Percentiles rank a stretch among this genome's conserved stretches.
Evolutionary conservation across 2,113 vertebrate genomes (phyloP).

Genomic region (Odontesthes bonariensis): DNA sequence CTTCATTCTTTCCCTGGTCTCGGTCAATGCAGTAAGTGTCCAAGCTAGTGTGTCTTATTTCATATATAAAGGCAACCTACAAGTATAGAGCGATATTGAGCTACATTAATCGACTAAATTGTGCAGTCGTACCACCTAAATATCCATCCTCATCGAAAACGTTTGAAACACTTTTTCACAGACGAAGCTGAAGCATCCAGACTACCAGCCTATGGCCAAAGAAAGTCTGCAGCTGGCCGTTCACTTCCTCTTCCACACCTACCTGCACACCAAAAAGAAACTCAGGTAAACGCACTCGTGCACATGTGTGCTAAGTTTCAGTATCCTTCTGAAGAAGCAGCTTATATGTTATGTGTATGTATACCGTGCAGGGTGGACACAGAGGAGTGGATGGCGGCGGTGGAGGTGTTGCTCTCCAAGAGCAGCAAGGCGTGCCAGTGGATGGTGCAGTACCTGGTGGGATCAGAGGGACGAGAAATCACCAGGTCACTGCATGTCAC

Average conservation of each 20-base stretch:
- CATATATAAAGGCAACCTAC: neutral
- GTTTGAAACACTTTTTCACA: slow-evolving; percentile 63
- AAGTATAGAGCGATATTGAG: neutral
- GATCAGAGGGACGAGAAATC: slow-evolving; percentile 93
- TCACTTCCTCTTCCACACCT: slow-evolving; percentile 97
- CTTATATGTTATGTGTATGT: neutral
- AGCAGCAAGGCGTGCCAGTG: slow-evolving; percentile 96
- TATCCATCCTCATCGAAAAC: too few relatives aligned
- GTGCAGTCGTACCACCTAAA: too few relatives aligned
- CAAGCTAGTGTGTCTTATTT: neutral
- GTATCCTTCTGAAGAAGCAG: neutral
- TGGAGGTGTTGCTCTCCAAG: slow-evolving; percentile 95
- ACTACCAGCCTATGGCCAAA: slow-evolving; percentile 97
- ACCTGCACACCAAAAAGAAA: slow-evolving; percentile 98
- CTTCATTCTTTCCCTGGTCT: slow-evolving; percentile 95
- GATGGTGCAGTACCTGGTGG: slow-evolving; percentile 94
- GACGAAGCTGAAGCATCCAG: slow-evolving; percentile 96
- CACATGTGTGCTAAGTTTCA: neutral
- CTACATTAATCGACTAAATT: too few relatives aligned
- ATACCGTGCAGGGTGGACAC: slow-evolving; percentile 89
- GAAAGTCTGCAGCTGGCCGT: slow-evolving; percentile 95
- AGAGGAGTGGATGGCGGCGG: slow-evolving; percentile 97
- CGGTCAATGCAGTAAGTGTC: slow-evolving; percentile 91
- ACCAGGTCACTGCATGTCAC: slow-evolving; percentile 86
- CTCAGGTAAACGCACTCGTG: slow-evolving; percentile 86